Percentiles rank a stretch among this genome's conserved stretches.
phyloP scores from a whole-genome alignment of 2,888 invertebrate species.

The Isotomurus palustris region DNA sequence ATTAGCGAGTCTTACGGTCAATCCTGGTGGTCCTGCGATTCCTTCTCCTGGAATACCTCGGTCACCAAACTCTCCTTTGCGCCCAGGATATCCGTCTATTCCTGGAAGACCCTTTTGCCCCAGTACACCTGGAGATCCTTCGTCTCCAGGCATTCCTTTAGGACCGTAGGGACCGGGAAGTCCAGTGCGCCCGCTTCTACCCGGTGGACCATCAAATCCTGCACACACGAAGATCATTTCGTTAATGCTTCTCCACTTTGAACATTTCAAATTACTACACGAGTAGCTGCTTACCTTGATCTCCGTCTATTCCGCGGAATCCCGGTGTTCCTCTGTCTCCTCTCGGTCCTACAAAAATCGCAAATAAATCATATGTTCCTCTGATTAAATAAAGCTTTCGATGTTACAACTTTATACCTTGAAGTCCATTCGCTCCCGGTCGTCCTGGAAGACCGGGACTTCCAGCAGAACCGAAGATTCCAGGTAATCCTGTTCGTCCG shows the following conservation, averaged over 20 bases:
- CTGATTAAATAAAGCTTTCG: too few species aligned
- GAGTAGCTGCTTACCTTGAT: too few species aligned
- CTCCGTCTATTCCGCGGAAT: slow-evolving; percentile 26
- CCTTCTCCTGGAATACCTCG: slow-evolving; percentile 20
- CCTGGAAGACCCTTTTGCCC: slow-evolving; percentile 25
- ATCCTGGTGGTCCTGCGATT: slow-evolving; percentile 18
- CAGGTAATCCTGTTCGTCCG: slow-evolving; percentile 60
- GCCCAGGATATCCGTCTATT: slow-evolving; percentile 25
- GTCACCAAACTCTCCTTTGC: slow-evolving; percentile 24
- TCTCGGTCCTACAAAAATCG: too few species aligned
- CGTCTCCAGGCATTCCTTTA: slow-evolving; percentile 4
- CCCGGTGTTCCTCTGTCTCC: slow-evolving; percentile 46
- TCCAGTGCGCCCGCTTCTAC: too few species aligned
- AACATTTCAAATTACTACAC: too few species aligned
- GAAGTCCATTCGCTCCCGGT: slow-evolving; percentile 43
- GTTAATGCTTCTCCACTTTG: too few species aligned
- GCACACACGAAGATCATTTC: too few species aligned
- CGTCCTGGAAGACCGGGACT: slow-evolving; percentile 45
- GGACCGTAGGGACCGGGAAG: not conserved
- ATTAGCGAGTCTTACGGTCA: slow-evolving; percentile 15
- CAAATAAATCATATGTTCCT: too few species aligned
- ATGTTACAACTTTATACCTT: too few species aligned
- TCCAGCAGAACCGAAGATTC: slow-evolving; percentile 47
- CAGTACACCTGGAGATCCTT: slow-evolving; percentile 12
- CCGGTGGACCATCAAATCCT: too few species aligned